Evolutionary conservation across 1,140 invertebrate species (phyloP), one percentile per base, ranked within the genome.

Genomic region (Dinoponera quadriceps): DNA sequence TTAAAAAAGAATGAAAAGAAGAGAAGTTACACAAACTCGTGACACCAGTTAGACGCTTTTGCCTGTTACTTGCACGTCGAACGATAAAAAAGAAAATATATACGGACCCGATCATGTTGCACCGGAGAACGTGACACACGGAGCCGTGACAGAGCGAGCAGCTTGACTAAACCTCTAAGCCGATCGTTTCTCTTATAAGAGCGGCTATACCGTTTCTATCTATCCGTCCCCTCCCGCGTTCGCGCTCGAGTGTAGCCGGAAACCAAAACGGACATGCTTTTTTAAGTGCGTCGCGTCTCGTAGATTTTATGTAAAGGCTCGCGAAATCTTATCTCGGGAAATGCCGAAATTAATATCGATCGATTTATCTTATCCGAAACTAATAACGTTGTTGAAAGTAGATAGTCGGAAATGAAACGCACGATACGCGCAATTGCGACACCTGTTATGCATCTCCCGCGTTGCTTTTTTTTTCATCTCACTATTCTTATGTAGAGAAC

Each of bases 51-150:
- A 66, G 9, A 4, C 18, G 48, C 20, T 69, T 25, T 51, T 44
- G 20, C 25, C 13, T 16, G 14, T 20, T 60, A 18, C 13, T 11
- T 9, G 7, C 7, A 38, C 78, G 49, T 13, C 5, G 1, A 84
- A 59, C 33, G 49, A 68, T 18, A 48, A 86, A 44, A 29, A 60
- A 20, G 22, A 55, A 69, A 54, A 2, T 55, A 68, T 55, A 68
- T 81, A 91, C 89, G 11, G 74, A 91, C 91, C 91, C 82, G 69
- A 91, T 91, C 91, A 91, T 91, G 65, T 84, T 84, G 77, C 18
- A 63, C 44, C 44, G 68, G 38, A 29, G 71, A 86, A 81, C 44
- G 44, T 38, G 48, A 60, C 44, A 25, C 54, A 25, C n/a, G 18
- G 22, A 65, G 71, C 38, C 33, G 62, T 75, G 59, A 75, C 44